Evolutionary conservation across 2,113 vertebrate species (phyloP).

Genomic region (Tachycineta bicolor): DNA sequence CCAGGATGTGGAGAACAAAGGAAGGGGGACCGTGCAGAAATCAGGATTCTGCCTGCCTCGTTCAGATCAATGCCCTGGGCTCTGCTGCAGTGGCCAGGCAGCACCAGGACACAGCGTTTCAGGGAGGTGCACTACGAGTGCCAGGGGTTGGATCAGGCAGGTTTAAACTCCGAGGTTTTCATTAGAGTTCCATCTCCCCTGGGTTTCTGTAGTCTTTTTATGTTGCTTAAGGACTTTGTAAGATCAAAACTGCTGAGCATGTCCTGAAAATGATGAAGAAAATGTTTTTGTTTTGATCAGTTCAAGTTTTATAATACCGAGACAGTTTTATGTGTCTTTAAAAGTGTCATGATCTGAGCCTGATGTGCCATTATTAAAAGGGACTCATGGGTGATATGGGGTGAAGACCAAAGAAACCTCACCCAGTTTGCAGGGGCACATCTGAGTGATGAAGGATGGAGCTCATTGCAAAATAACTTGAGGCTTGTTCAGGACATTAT

Average conservation of each 20-base stretch:
- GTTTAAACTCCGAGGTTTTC: not conserved
- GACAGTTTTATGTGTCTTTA: not conserved
- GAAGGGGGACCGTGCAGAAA: too few species aligned
- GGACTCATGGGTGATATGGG: rapidly evolving
- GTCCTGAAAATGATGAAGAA: not conserved
- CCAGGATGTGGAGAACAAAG: not conserved
- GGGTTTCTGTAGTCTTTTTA: not conserved
- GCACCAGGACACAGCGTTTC: too few species aligned
- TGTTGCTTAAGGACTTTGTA: not conserved
- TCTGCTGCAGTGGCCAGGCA: not conserved
- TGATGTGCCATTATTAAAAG: not conserved
- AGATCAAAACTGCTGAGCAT: not conserved
- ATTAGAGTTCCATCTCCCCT: not conserved
- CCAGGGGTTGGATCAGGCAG: too few species aligned
- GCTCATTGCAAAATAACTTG: not conserved
- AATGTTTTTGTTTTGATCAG: not conserved
- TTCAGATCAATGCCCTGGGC: not conserved
- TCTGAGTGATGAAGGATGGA: not conserved
- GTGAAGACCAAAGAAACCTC: not conserved
- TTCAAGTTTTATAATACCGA: not conserved
- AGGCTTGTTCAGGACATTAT: not conserved
- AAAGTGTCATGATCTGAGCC: not conserved
- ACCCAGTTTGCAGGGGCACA: not conserved
- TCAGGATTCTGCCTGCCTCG: not conserved
- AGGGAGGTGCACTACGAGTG: too few species aligned